phyloP scores from a whole-genome alignment of 2,797 vertebrate species.

The Chrysocyon brachyurus region DNA sequence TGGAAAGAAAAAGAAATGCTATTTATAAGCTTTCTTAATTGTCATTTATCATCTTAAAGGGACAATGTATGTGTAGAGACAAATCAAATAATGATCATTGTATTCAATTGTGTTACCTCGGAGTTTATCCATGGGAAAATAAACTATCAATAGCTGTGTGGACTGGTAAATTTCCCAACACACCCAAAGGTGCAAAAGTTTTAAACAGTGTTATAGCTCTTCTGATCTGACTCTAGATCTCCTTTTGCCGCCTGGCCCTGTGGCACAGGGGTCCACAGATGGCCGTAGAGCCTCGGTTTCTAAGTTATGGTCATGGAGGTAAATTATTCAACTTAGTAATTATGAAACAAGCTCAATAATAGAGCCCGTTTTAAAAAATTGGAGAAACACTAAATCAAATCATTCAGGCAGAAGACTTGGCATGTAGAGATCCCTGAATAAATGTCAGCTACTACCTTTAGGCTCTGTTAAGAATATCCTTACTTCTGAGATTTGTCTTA shows the following conservation, averaged over 20 bases:
- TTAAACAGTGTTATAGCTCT: neutral
- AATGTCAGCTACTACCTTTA: neutral
- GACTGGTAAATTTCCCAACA: neutral
- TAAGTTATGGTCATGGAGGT: neutral
- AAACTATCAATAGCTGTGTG: neutral
- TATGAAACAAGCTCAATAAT: neutral
- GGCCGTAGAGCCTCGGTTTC: neutral
- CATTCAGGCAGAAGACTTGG: neutral
- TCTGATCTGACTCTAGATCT: neutral
- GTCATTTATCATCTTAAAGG: neutral
- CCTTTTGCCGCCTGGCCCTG: neutral
- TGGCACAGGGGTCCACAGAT: rapidly evolving
- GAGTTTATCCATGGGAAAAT: neutral
- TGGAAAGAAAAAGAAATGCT: neutral
- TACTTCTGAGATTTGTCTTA: neutral
- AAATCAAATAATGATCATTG: neutral
- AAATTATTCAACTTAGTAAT: neutral
- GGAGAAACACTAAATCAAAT: neutral
- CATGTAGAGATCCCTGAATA: neutral
- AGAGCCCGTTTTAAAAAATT: neutral
- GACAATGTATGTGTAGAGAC: neutral
- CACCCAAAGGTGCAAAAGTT: neutral
- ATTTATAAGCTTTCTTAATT: neutral
- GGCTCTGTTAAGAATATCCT: neutral
- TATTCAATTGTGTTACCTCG: neutral